Base-by-base conservation (phyloP, 2,113 vertebrate species). In the Argyrosomus japonicus region DNA sequence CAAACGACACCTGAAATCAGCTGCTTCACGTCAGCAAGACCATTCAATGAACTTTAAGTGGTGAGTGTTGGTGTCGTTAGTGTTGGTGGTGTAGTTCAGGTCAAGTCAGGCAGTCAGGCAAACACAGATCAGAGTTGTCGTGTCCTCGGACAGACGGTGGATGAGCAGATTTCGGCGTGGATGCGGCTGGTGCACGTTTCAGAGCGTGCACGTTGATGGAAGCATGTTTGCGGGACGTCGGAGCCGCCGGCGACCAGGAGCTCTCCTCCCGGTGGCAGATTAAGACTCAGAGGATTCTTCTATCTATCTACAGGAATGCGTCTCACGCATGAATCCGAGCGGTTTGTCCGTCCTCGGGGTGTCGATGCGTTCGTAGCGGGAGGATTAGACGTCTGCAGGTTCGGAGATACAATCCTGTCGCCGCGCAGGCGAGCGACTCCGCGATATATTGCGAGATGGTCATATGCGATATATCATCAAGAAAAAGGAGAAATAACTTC, bases 11-110 rank as follows among this genome's bases (percentile, higher is more conserved):
- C 32, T 36, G 7, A 8, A 32, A 15, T 32, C 62, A 32, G 50
- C 12, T 17, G 75, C 62, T 23, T 36, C 71, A 36, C 58, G 14
- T 25, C 45, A 14, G 60, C 3, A 8, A 32, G 29, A 69, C 21
- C 29, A 10, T 43, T 15, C n/a, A 17, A 25, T 23, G 36, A 47
- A 5, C 51, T 64, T 21, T 14, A 96, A 95, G 92, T 95, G 94
- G 92, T 94, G 45, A 17, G 13, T 4, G 3, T 18, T 9, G 45
- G 45, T 36, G 32, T 36, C 6, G 32, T 36, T 36, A 36, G 32
- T 36, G 32, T 36, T 7, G 32, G 32, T 5, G 32, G 32, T 36
- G 32, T 7, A 36, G 32, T 14, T 47, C 7, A 36, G 32, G 32
- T 6, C n/a, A 32, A 56, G 91, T 53, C 29, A 43, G 69, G 47